These are phyloP conservation scores for Paraescarpia echinospica DNA, from an alignment of 1,140 invertebrate genomes.

Conservation along the genomic window DNA sequence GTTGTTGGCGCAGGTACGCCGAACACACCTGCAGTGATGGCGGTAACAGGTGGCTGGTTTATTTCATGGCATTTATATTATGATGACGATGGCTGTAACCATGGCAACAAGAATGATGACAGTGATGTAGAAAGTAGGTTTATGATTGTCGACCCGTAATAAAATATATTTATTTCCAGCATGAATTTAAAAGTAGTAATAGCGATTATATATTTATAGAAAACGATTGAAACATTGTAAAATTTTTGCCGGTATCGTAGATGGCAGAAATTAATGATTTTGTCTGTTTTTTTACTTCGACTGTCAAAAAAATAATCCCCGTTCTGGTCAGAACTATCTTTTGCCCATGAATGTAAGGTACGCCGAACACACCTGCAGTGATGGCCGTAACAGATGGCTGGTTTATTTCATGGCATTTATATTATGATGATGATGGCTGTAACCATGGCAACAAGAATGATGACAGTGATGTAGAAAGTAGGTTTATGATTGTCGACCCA, in stretches of 20 bases:
- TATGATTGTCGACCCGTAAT: neutral
- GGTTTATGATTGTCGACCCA: neutral
- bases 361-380: neutral
- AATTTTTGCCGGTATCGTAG: neutral
- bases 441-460: neutral
- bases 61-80: neutral
- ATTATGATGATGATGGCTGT: neutral
- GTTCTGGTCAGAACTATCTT: no score
- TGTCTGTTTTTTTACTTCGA: no score
- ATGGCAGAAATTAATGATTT: no score
- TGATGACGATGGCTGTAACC: neutral
- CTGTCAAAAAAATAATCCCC: no score
- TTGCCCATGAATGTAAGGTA: no score
- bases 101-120: neutral
- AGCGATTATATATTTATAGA: neutral
- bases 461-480: neutral
- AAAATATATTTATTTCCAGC: neutral
- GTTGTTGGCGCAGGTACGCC: neutral
- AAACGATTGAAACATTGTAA: neutral
- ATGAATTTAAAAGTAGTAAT: neutral
- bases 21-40: neutral
- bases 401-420: neutral
- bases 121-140: neutral
- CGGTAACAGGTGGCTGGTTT: neutral
- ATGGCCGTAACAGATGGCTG: neutral